Evolutionary conservation across 2,888 invertebrate species (phyloP).

Genomic region (Malthinus flaveolus): DNA sequence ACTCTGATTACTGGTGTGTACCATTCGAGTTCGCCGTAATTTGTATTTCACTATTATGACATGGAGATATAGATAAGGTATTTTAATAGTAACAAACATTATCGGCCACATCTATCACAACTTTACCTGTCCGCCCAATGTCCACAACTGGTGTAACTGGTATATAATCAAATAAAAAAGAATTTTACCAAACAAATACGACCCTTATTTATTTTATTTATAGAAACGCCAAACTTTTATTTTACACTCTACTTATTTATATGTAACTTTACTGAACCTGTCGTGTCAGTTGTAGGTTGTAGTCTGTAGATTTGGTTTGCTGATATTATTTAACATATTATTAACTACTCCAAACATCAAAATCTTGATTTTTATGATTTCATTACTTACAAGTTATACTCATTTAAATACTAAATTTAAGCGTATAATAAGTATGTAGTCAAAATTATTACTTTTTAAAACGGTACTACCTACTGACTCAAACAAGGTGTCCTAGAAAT

Average conservation of each 20-base stretch:
- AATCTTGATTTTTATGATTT: not conserved
- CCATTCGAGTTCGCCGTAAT: slow-evolving; percentile 12
- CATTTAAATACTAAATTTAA: no score
- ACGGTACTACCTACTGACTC: no score
- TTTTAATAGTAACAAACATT: slow-evolving; percentile 44
- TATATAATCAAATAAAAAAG: slow-evolving; percentile 15
- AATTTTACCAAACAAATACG: slow-evolving; percentile 6
- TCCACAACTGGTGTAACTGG: slow-evolving; percentile 12
- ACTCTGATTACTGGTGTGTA: no score
- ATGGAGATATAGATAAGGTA: slow-evolving; percentile 37
- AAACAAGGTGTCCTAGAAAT: no score
- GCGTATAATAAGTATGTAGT: no score
- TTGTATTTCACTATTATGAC: slow-evolving; percentile 43
- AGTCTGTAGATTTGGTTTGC: slow-evolving; percentile 26
- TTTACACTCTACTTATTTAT: slow-evolving; percentile 2
- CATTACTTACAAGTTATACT: no score
- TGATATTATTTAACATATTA: slow-evolving; percentile 29
- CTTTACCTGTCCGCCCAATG: slow-evolving; percentile 14
- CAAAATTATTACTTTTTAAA: no score
- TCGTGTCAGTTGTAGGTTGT: slow-evolving; percentile 31
- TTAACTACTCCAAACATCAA: slow-evolving; percentile 15
- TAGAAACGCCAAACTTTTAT: slow-evolving; percentile 12
- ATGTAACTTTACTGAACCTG: slow-evolving; percentile 20
- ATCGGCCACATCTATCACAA: slow-evolving; percentile 32
- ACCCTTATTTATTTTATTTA: slow-evolving; percentile 21